These are phyloP conservation scores for Achlya flavicornis DNA, from an alignment of 2,888 invertebrate species.

Conservation along the genomic window DNA sequence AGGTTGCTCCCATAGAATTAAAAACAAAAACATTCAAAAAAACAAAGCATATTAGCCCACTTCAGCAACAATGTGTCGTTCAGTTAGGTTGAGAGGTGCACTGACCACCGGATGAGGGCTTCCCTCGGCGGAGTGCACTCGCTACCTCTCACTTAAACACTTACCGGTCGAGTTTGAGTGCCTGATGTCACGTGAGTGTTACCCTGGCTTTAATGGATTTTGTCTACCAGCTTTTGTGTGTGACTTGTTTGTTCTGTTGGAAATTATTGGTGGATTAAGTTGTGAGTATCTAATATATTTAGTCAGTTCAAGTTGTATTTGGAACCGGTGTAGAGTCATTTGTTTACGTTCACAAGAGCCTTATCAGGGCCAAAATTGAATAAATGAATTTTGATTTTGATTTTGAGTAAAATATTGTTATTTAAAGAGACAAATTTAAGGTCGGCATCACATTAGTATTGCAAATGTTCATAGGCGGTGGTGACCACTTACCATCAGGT, in stretches of 20 bases:
- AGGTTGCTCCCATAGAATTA: not conserved
- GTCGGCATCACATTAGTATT: too few relatives aligned
- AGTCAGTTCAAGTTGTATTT: too few relatives aligned
- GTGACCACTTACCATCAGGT: too few relatives aligned
- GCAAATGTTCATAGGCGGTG: too few relatives aligned
- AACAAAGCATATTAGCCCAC: not conserved
- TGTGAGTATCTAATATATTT: too few relatives aligned
- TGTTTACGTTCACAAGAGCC: too few relatives aligned
- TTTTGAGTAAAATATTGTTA: too few relatives aligned
- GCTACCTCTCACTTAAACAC: conserved; percentile 18
- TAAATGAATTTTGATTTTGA: too few relatives aligned
- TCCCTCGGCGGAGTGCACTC: conserved; percentile 15
- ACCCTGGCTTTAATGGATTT: conserved; percentile 10
- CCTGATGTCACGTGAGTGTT: conserved; percentile 5
- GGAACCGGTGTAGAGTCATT: too few relatives aligned
- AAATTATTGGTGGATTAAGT: too few relatives aligned
- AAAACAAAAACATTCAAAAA: not conserved
- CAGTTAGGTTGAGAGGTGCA: conserved; percentile 8
- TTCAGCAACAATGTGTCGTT: conserved; percentile 1
- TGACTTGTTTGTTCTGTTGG: not conserved
- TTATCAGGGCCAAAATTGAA: too few relatives aligned
- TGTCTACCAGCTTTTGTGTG: conserved; percentile 4
- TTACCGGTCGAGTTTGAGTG: conserved; percentile 12
- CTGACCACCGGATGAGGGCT: conserved; percentile 10
- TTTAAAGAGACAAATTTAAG: too few relatives aligned